A percentile compares a stretch with the other conserved stretches of the same genome.
phyloP scores from a whole-genome alignment of 2,888 invertebrate genomes.

The Torymus texanus region DNA sequence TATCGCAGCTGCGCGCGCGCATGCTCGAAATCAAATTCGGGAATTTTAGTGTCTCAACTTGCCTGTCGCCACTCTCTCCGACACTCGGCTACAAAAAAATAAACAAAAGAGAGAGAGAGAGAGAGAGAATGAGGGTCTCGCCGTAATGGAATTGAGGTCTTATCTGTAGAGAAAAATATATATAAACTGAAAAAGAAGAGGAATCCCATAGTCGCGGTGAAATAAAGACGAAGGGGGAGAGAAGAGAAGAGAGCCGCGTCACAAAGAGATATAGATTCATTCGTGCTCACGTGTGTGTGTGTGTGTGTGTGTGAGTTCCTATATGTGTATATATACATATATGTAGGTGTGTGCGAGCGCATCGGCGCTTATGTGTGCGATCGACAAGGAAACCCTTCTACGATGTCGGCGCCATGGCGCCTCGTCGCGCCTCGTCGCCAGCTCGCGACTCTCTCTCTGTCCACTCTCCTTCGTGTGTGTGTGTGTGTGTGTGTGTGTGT shows the following conservation, averaged over 20 bases:
- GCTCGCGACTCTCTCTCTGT: conserved; percentile 42
- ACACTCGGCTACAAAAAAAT: neutral
- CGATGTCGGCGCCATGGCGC: conserved; percentile 75
- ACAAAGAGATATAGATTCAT: neutral
- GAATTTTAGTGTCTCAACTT: too few relatives aligned
- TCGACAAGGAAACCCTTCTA: conserved; percentile 76
- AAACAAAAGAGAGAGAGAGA: neutral
- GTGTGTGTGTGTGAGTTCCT: conserved; percentile 24
- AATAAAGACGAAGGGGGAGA: conserved; percentile 35
- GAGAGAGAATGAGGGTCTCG: too few relatives aligned
- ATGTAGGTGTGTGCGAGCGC: conserved; percentile 8
- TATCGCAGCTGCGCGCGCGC: too few relatives aligned
- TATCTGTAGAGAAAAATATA: conserved; percentile 32
- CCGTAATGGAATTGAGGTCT: conserved; percentile 44
- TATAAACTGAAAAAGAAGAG: conserved; percentile 28
- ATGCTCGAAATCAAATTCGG: too few relatives aligned
- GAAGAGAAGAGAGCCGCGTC: neutral
- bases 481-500: too few relatives aligned
- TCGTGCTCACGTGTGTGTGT: conserved; percentile 19
- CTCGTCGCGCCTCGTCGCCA: conserved; percentile 65
- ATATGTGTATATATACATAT: conserved; percentile 22
- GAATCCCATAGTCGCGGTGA: conserved; percentile 1
- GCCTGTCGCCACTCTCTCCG: too few relatives aligned
- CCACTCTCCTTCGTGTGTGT: neutral
- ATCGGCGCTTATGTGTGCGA: conserved; percentile 61